phyloP scores from a whole-genome alignment of 2,113 vertebrate genomes.

The Rissa tridactyla region DNA sequence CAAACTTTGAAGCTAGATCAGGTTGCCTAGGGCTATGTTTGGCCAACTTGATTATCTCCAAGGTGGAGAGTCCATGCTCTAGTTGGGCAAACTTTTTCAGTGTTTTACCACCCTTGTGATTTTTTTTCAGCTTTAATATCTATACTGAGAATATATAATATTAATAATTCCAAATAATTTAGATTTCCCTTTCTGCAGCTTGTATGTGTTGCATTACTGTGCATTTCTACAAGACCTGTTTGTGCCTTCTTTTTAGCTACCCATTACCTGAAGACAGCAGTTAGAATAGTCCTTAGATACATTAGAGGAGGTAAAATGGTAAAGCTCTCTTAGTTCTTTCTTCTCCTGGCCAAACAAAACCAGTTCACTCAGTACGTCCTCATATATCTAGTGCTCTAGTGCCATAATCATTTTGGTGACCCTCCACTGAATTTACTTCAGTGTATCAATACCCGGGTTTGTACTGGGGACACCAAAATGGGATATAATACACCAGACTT shows the following conservation, averaged over 20 bases:
- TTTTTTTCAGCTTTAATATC: neutral
- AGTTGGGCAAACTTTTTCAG: neutral
- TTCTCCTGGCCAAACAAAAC: neutral
- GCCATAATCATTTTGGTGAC: neutral
- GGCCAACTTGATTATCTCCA: neutral
- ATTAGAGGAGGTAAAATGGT: neutral
- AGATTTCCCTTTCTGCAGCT: neutral
- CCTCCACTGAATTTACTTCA: neutral
- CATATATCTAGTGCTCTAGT: neutral
- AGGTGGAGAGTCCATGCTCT: neutral
- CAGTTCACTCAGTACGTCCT: neutral
- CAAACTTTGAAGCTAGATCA: neutral
- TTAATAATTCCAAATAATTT: neutral
- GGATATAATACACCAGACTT: neutral
- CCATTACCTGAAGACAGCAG: neutral
- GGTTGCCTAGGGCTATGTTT: neutral
- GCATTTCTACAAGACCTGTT: neutral
- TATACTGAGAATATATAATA: neutral
- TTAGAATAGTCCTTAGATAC: neutral
- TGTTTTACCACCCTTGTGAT: neutral
- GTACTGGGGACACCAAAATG: neutral
- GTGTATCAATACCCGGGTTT: neutral
- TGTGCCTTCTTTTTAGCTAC: neutral
- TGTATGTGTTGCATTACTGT: neutral
- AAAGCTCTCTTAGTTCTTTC: neutral